These are phyloP conservation scores for Lota lota DNA, from an alignment of 2,113 vertebrate species.

Conservation along the genomic window DNA sequence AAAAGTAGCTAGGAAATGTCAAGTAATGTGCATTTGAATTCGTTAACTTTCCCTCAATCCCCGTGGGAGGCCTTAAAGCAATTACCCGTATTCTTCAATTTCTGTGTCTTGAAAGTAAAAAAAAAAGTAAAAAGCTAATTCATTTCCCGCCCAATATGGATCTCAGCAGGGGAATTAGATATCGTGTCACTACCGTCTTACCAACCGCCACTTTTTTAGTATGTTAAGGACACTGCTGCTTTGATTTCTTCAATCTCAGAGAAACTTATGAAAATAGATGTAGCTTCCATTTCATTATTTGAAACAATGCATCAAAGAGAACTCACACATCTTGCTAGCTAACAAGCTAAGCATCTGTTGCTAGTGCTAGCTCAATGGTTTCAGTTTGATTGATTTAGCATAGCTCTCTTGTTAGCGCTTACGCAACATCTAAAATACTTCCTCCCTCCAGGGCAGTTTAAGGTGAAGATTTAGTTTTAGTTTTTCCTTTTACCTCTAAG, in stretches of 20 bases:
- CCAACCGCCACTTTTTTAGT: neutral
- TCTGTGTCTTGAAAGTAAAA: neutral
- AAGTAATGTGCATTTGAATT: neutral
- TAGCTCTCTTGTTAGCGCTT: constrained; percentile 31
- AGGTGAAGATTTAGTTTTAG: constrained; percentile 21
- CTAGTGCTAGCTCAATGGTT: neutral
- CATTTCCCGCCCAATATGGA: neutral
- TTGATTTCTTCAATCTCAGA: no score
- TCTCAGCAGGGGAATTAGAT: neutral
- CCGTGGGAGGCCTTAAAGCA: neutral
- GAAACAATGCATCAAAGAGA: neutral
- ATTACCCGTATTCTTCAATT: neutral
- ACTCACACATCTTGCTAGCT: no score
- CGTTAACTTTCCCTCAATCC: neutral
- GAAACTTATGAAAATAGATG: no score
- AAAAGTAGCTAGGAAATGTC: neutral
- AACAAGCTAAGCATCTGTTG: neutral
- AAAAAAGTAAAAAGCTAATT: no score
- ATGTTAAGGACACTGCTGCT: constrained; percentile 39
- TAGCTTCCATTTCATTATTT: constrained; percentile 16
- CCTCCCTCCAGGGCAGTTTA: constrained; percentile 32
- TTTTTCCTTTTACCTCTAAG: constrained; percentile 26
- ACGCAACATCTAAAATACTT: constrained; percentile 48
- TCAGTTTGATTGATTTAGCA: constrained; percentile 36
- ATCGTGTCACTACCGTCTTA: neutral